Evolutionary conservation across 2,888 invertebrate species (phyloP), one percentile per base, ranked within the genome.

Genomic region (Limnephilus lunatus): DNA sequence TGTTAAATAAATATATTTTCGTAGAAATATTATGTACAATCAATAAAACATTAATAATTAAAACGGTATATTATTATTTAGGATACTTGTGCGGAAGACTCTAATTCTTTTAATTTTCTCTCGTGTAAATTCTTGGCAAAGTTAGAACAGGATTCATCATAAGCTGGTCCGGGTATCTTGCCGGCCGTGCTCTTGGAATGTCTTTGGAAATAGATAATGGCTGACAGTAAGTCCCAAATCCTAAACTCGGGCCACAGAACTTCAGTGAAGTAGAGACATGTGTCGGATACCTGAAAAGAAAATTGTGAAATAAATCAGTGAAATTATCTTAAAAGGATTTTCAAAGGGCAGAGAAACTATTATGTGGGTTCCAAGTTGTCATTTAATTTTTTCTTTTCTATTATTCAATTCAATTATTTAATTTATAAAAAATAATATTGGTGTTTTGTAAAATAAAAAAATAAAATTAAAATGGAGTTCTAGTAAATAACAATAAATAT

Each of bases 221-320:
- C 98, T 32, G 96, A 97, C 94, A 99, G 95, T 90, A 99, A 97
- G 95, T 99, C 98, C 99, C 99, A 99, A 93, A 99, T 97, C 85
- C 97, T 97, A 94, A 99, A 99, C 94, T 99, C 99, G 2, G 99
- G 99, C 99, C 99, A 99, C 80, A 99, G 95, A 0, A 98, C 98
- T 93, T 98, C 97, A 1, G 98, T 97, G 95, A 99, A 99, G 94
- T 98, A 98, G 81, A 99, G 95, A 86, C 98, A 97, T 12, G 98
- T 97, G 94, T 97, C 97, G 81, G 97, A 96, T 93, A 97, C 96
- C 98, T 99, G 95, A 92, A 92, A 94, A 85, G 68, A 90, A 93
- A 93, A 86, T 25, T 68, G 68, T n/a, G 68, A 68, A 68, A 68
- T 68, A 68, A 25, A 68, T 25, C 68, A 68, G 68, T 25, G 25